A percentile compares a stretch with the other conserved stretches of the same genome.
These are phyloP conservation scores for Lamellibrachia luymesi DNA, from an alignment of 1,140 invertebrate species.

Conservation along the genomic window DNA sequence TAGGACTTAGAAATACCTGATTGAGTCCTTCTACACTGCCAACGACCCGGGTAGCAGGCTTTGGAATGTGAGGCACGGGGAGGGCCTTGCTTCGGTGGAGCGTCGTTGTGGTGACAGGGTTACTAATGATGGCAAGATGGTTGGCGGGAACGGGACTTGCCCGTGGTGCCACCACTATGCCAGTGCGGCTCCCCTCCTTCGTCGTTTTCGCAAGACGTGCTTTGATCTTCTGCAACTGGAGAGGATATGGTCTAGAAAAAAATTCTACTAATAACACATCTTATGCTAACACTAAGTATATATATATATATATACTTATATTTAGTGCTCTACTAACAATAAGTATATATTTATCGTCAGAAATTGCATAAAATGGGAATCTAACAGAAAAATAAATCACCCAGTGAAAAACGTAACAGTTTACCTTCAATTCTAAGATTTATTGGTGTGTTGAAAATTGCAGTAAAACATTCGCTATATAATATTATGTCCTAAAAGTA, in stretches of 20 bases:
- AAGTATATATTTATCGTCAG: no score
- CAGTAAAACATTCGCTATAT: no score
- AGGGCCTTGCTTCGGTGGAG: not conserved
- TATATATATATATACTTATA: no score
- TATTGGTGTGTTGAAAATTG: no score
- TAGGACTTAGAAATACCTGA: not conserved
- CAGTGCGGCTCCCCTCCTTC: not conserved
- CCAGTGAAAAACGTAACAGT: no score
- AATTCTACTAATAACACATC: not conserved
- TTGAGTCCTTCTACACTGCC: not conserved
- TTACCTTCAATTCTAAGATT: no score
- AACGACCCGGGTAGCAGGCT: not conserved
- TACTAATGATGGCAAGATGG: not conserved
- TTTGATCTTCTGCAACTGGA: not conserved
- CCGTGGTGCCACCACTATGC: not conserved
- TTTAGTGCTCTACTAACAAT: no score
- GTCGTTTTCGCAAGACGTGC: not conserved
- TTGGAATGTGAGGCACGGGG: not conserved
- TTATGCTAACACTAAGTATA: not conserved
- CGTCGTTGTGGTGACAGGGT: not conserved
- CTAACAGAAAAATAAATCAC: no score
- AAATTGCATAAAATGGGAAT: no score
- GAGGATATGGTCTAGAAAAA: not conserved
- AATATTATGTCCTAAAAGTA: no score
- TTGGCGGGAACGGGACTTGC: not conserved